Evolutionary conservation across 2,797 vertebrate species (phyloP).

Genomic region (Eospalax fontanierii): DNA sequence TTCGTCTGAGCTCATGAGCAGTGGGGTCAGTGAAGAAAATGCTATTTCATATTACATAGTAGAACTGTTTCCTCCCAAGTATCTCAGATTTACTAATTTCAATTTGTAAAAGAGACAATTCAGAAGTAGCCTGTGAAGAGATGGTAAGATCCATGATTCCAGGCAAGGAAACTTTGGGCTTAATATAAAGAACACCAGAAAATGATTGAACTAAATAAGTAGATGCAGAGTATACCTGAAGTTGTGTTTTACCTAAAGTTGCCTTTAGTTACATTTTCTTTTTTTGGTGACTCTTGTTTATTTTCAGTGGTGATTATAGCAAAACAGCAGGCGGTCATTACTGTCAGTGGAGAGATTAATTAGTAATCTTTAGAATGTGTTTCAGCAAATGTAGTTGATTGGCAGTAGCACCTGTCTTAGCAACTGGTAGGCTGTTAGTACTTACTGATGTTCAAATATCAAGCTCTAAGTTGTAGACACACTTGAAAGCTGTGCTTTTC

Average conservation of each 20-base stretch:
- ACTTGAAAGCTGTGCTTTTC: constrained; percentile 84
- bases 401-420: constrained; percentile 94
- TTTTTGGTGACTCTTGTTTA: constrained; percentile 64
- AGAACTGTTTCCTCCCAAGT: not conserved
- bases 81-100: not conserved
- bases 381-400: constrained; percentile 92
- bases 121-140: constrained; percentile 19
- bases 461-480: constrained; percentile 89
- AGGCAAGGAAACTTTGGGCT: not conserved
- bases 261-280: constrained; percentile 59
- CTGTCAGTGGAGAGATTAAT: constrained; percentile 89
- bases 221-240: not conserved
- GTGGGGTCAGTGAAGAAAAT: constrained; percentile 47
- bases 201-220: constrained; percentile 30
- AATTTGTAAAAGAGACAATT: constrained; percentile 38
- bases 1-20: not conserved
- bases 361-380: constrained; percentile 90
- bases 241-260: constrained; percentile 64
- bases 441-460: constrained; percentile 80
- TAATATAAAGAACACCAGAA: constrained; percentile 56
- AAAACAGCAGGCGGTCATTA: constrained; percentile 82
- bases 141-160: constrained; percentile 15
- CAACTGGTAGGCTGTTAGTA: constrained; percentile 88
- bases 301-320: constrained; percentile 80
- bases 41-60: not conserved